These are phyloP conservation scores for Cynodonichthys magdalenae DNA, from an alignment of 2,797 vertebrate species.

Conservation along the genomic window DNA sequence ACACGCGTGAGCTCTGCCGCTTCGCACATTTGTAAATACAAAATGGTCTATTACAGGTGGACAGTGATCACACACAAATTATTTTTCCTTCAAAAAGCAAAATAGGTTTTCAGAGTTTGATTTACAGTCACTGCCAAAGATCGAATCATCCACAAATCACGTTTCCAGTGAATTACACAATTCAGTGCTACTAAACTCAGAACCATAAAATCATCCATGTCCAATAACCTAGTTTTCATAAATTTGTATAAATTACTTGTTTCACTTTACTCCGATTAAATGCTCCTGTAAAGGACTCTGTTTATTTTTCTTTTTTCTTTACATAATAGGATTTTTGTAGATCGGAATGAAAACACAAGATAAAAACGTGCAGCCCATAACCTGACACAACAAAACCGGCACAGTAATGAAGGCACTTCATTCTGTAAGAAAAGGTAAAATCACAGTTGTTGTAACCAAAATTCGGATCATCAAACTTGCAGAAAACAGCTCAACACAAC, in stretches of 20 bases:
- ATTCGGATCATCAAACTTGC: constrained; percentile 78
- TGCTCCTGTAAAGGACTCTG: constrained; percentile 10
- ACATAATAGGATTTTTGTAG: constrained; percentile 25
- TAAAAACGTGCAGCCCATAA: constrained; percentile 80
- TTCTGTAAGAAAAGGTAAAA: constrained; percentile 87
- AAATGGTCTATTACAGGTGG: constrained; percentile 36
- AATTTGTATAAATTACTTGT: constrained; percentile 10
- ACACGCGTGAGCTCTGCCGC: too few species aligned
- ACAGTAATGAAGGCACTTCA: constrained; percentile 97
- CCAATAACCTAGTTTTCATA: constrained; percentile 30
- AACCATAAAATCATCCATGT: constrained; percentile 30
- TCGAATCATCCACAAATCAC: constrained; percentile 50
- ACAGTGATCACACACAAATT: constrained; percentile 53
- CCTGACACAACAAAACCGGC: constrained; percentile 87
- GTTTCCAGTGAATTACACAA: constrained; percentile 53
- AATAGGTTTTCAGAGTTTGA: constrained; percentile 31
- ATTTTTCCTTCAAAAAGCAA: constrained; percentile 15
- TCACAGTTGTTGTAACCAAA: constrained; percentile 86
- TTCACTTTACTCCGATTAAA: constrained; percentile 26
- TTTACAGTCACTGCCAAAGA: constrained; percentile 54
- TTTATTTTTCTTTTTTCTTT: constrained; percentile 56
- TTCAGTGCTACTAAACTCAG: constrained; percentile 53
- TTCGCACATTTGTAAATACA: too few species aligned
- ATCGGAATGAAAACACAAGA: constrained; percentile 82
- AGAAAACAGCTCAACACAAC: constrained; percentile 73